phyloP scores from a whole-genome alignment of 2,797 vertebrate genomes.

The Sebastes miniatus region DNA sequence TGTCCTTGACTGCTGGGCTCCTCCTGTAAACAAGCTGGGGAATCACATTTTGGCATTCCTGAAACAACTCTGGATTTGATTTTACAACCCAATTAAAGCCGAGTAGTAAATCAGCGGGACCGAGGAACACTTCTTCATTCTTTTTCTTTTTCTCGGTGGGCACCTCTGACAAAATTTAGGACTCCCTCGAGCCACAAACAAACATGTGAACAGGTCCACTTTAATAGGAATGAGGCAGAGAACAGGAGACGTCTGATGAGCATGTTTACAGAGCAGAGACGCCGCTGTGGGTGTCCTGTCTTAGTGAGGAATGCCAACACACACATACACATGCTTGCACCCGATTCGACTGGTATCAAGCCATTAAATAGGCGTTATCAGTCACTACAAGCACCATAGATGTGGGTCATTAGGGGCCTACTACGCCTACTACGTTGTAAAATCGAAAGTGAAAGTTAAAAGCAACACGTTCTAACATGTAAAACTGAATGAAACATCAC shows the following conservation, averaged over 20 bases:
- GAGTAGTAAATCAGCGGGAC: constrained; percentile 76
- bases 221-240: constrained; percentile 42
- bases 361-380: too few relatives aligned
- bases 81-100: constrained; percentile 87
- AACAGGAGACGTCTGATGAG: constrained; percentile 45
- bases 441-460: too few relatives aligned
- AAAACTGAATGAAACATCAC: too few relatives aligned
- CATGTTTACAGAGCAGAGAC: constrained; percentile 68
- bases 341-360: fast-evolving
- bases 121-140: constrained; percentile 42
- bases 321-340: background rate
- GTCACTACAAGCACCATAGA: too few relatives aligned
- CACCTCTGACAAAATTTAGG: constrained; percentile 61
- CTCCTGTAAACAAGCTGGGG: constrained; percentile 79
- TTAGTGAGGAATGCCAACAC: constrained; percentile 46
- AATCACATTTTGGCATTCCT: constrained; percentile 82
- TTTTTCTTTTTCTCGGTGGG: constrained; percentile 29
- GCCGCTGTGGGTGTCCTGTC: constrained; percentile 54
- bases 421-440: fast-evolving
- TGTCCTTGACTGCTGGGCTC: constrained; percentile 80
- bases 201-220: constrained; percentile 60
- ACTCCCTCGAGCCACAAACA: constrained; percentile 60
- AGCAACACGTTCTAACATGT: too few relatives aligned
- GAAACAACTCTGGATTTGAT: constrained; percentile 81
- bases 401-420: too few relatives aligned